Percentiles rank a stretch among this genome's conserved stretches.
Evolutionary conservation across 2,888 invertebrate species (phyloP).

Genomic region (Ennomos quercinarius): DNA sequence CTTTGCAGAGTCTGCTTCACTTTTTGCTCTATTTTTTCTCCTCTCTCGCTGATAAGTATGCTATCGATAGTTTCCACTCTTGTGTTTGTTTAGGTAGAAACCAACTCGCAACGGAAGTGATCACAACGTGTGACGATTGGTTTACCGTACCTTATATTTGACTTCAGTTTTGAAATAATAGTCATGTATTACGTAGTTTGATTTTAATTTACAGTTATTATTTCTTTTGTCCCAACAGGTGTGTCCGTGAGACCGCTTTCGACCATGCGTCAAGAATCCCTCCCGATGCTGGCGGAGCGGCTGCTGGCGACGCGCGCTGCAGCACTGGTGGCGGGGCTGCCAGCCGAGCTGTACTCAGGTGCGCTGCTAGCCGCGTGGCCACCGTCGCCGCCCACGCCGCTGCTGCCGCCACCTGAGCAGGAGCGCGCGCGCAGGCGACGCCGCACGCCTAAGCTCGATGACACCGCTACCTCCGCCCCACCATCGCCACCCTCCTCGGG

Average conservation of each 20-base stretch:
- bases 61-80: slow-evolving; percentile 79
- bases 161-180: background rate
- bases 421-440: slow-evolving; percentile 79
- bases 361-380: slow-evolving; percentile 86
- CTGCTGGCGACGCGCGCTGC: slow-evolving; percentile 83
- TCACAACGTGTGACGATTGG: slow-evolving; percentile 42
- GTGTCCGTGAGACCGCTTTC: slow-evolving; percentile 81
- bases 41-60: slow-evolving; percentile 77
- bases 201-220: background rate
- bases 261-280: slow-evolving; percentile 79
- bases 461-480: slow-evolving; percentile 62
- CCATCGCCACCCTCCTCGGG: slow-evolving; percentile 80
- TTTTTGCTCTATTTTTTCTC: slow-evolving; percentile 80
- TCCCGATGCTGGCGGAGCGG: slow-evolving; percentile 81
- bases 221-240: slow-evolving; percentile 53
- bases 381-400: slow-evolving; percentile 84
- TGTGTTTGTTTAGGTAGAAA: slow-evolving; percentile 79
- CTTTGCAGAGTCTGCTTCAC: slow-evolving; percentile 73
- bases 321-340: slow-evolving; percentile 83
- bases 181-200: too few species aligned
- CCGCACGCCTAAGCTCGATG: slow-evolving; percentile 78
- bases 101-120: slow-evolving; percentile 76
- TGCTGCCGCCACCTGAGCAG: slow-evolving; percentile 77
- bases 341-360: slow-evolving; percentile 87
- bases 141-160: slow-evolving; percentile 3